A percentile compares a stretch with the other conserved stretches of the same genome.
phyloP scores from a whole-genome alignment of 2,888 invertebrate species.

The Entomobrya multifasciata region DNA sequence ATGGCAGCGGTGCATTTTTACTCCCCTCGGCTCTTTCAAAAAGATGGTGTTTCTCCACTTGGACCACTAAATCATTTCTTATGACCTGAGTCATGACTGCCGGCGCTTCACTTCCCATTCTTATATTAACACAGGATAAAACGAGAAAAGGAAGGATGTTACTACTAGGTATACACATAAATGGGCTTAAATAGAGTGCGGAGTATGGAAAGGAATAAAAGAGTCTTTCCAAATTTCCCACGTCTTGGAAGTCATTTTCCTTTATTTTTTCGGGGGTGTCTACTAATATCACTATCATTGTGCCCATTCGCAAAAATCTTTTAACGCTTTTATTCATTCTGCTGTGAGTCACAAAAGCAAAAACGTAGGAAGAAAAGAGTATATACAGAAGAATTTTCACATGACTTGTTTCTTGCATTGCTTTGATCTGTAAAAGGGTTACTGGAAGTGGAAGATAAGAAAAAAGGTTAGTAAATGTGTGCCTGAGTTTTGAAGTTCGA shows the following conservation, averaged over 20 bases:
- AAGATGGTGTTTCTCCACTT: conserved; percentile 55
- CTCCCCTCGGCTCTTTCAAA: conserved; percentile 58
- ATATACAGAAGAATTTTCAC: background rate
- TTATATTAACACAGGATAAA: conserved; percentile 11
- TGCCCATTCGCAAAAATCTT: conserved; percentile 54
- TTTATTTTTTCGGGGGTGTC: conserved; percentile 40
- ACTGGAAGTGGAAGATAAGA: background rate
- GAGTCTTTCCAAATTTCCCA: conserved; percentile 43
- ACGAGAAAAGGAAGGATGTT: background rate
- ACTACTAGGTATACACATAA: background rate
- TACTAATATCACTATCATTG: conserved; percentile 44
- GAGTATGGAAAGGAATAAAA: background rate
- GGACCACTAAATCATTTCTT: conserved; percentile 68
- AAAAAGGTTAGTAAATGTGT: conserved; percentile 5
- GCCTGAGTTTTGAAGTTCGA: too few species aligned
- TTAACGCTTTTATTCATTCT: conserved; percentile 56
- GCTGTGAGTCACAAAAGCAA: background rate
- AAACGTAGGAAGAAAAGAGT: background rate
- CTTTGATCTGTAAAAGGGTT: conserved; percentile 7
- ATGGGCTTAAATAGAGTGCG: background rate
- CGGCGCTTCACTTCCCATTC: conserved; percentile 38
- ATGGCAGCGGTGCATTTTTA: conserved; percentile 54
- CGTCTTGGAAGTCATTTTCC: conserved; percentile 59
- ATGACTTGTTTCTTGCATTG: background rate
- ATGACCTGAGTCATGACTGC: conserved; percentile 71